Evolutionary conservation across 1,140 invertebrate genomes (phyloP), one percentile per base, ranked within the genome.

Genomic region (Trachelipus rathkii): DNA sequence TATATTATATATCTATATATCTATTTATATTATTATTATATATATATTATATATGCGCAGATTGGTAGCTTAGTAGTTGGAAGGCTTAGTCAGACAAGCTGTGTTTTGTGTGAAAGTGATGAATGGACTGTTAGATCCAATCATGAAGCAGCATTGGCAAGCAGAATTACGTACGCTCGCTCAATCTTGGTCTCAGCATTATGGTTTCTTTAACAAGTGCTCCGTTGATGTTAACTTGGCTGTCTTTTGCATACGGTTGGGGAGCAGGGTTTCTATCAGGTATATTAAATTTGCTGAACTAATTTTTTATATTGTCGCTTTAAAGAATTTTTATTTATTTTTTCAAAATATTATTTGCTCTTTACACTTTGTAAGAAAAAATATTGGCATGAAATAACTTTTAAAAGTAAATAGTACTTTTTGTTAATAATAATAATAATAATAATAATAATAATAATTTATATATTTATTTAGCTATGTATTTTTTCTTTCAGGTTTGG

Each of bases 151-250:
- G 86, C 89, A 50, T 85, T 98, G 0, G 60, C 91, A 95, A 83
- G 95, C n/a, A 98, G 85, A 84, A n/a, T 97, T 7, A 86, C 87
- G 0, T 94, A 93, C 84, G 91, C 92, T 19, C n/a, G 87, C 89
- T 73, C 95, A 97, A n/a, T 85, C 87, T 97, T 44, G 90, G 91
- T 68, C 86, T 95, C 90, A 53, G 92, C 93, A 87, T 95, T 13
- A 89, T 94, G 83, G 84, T 96, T 50, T 87, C 89, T 45, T 84
- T 96, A 23, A 85, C 82, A 24, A 83, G 82, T 76, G 74, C 79
- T 15, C n/a, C 88, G 88, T 78, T 90, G 89, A n/a, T 82, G 85
- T 86, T 60, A 96, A 94, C 86, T 86, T 93, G 81, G 91, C 92
- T 50, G 91, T 83, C 89, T 90, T 78, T 84, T 94, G 0, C 89